Percentiles rank a stretch among this genome's conserved stretches.
These are phyloP conservation scores for Camptogramma bilineatum DNA, from an alignment of 2,888 invertebrate genomes.

Conservation along the genomic window DNA sequence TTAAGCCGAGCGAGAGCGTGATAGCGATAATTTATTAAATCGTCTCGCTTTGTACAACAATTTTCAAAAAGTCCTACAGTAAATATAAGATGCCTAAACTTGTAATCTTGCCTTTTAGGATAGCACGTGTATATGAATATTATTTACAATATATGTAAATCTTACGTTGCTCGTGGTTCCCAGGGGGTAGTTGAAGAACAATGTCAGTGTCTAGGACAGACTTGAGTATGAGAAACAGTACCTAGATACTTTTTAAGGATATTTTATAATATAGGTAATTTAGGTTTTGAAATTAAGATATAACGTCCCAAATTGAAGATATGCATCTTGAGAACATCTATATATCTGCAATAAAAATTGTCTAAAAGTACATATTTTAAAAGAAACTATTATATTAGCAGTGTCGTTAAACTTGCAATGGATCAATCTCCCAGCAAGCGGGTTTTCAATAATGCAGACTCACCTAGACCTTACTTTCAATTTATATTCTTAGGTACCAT, in stretches of 20 bases:
- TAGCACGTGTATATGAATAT: conserved; percentile 28
- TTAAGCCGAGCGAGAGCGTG: conserved; percentile 3
- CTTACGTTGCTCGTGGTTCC: conserved; percentile 23
- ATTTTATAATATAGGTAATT: too few relatives aligned
- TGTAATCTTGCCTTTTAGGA: conserved; percentile 22
- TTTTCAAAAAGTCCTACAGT: not conserved
- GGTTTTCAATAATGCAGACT: conserved; percentile 14
- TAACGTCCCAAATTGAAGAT: too few relatives aligned
- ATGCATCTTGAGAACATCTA: not conserved
- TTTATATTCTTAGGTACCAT: not conserved
- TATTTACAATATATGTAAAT: conserved; percentile 38
- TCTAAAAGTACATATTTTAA: conserved; percentile 2
- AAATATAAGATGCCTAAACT: not conserved
- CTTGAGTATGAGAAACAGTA: not conserved
- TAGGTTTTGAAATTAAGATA: too few relatives aligned
- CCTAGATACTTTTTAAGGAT: too few relatives aligned
- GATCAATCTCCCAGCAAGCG: conserved; percentile 36
- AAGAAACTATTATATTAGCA: not conserved
- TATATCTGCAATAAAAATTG: conserved; percentile 9
- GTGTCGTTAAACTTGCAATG: conserved; percentile 28
- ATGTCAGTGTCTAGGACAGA: conserved; percentile 12
- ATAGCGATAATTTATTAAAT: conserved; percentile 8
- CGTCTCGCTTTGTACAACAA: not conserved
- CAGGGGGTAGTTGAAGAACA: conserved; percentile 15
- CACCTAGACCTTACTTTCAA: conserved; percentile 6